Evolutionary conservation across 2,888 invertebrate genomes (phyloP).

Genomic region (Danaus chrysippus): DNA sequence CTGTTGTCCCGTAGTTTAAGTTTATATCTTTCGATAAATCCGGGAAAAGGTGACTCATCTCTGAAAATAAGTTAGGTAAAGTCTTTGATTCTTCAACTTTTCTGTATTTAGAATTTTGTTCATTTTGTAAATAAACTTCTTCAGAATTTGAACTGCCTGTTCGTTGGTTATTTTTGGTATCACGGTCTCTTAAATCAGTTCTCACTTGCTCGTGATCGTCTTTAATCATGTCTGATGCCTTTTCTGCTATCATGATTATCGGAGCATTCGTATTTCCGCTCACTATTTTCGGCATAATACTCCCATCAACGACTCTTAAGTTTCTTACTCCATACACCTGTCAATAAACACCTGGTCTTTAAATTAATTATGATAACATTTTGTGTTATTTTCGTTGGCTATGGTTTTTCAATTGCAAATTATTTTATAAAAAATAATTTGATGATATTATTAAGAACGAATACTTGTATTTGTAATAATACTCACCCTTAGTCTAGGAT

Average conservation of each 20-base stretch:
- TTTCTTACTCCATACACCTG: conserved; percentile 82
- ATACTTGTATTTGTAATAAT: neutral
- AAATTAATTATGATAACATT: conserved; percentile 4
- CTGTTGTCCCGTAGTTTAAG: conserved; percentile 36
- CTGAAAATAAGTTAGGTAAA: conserved; percentile 52
- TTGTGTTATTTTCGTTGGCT: neutral
- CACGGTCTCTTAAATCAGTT: conserved; percentile 10
- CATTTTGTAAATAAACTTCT: neutral
- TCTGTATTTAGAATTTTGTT: conserved; percentile 12
- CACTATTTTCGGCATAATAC: conserved; percentile 89
- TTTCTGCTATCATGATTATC: conserved; percentile 91
- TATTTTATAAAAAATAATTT: too few species aligned
- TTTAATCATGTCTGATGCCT: conserved; percentile 89
- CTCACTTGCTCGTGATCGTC: conserved; percentile 78
- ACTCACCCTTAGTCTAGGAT: conserved; percentile 79
- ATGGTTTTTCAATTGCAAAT: neutral
- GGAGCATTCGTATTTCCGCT: conserved; percentile 92
- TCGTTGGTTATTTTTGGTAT: conserved; percentile 7
- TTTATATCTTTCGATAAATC: conserved; percentile 36
- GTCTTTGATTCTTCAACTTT: conserved; percentile 9
- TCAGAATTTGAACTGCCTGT: neutral
- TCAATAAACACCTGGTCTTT: conserved; percentile 24
- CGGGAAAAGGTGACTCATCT: conserved; percentile 53
- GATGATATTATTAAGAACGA: too few species aligned
- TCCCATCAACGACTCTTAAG: conserved; percentile 88